Conservation (phyloP, 2,888 invertebrate species). For the Brenthis hecate region DNA sequence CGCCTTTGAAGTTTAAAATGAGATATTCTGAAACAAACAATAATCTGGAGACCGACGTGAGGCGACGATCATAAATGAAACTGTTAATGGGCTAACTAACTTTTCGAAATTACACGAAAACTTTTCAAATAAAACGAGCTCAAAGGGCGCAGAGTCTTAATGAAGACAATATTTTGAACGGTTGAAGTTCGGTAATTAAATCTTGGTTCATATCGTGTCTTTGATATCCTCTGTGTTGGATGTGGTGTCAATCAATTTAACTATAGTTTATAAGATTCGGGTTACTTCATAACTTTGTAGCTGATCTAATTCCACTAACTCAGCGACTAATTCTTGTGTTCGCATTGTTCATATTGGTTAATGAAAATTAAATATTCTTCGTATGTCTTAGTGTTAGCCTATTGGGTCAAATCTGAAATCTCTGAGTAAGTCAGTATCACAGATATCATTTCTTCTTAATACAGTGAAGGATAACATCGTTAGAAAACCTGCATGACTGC, state of each 20-base stretch:
- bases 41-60: conserved; percentile 23
- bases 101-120: conserved; percentile 71
- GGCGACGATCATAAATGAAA: conserved; percentile 52
- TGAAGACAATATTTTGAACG: conserved; percentile 76
- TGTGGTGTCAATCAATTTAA: conserved; percentile 57
- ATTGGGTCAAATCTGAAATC: neutral
- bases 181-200: conserved; percentile 71
- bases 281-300: conserved; percentile 21
- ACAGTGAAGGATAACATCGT: no score
- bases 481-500: no score
- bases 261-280: conserved; percentile 37
- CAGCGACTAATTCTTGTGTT: conserved; percentile 21
- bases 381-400: neutral
- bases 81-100: conserved; percentile 70
- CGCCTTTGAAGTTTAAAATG: neutral
- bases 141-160: conserved; percentile 68
- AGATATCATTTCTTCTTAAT: no score
- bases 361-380: conserved; percentile 8
- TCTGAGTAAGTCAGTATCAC: no score
- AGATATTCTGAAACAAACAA: conserved; percentile 12
- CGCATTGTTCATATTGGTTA: conserved; percentile 2
- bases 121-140: conserved; percentile 77
- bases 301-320: conserved; percentile 12
- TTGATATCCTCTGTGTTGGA: conserved; percentile 60
- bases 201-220: conserved; percentile 60